A percentile compares a stretch with the other conserved stretches of the same genome.
Evolutionary conservation across 53 echinoderm and acorn worm species (phyloP).

Genomic region (Echinometra lucunter): DNA sequence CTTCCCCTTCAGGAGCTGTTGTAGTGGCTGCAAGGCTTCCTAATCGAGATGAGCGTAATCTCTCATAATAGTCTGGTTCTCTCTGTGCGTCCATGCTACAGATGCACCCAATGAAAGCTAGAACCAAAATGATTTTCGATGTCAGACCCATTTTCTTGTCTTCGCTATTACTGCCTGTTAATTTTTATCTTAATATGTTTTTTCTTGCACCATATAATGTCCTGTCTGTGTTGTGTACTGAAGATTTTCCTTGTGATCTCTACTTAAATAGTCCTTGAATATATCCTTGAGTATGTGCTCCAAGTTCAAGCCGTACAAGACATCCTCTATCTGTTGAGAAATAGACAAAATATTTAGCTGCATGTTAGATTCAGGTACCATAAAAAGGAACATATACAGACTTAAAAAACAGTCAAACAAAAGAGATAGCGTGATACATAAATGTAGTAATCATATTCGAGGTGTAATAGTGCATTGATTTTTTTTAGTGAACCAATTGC

Average conservation of each 20-base stretch:
- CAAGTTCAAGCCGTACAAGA: not conserved
- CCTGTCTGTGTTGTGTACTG: not conserved
- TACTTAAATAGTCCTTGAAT: not conserved
- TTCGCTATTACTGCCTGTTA: not conserved
- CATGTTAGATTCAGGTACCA: not conserved
- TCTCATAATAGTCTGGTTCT: slow-evolving; percentile 31
- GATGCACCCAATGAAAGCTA: slow-evolving; percentile 21
- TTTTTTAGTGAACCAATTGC: too few species aligned
- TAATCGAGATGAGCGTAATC: not conserved
- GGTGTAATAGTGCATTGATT: too few species aligned
- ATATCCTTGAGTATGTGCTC: slow-evolving; percentile 1
- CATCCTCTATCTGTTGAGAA: not conserved
- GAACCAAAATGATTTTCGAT: not conserved
- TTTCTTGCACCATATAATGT: not conserved
- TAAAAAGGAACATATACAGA: not conserved
- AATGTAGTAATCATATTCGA: too few species aligned
- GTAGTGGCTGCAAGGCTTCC: slow-evolving; percentile 12
- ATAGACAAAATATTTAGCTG: not conserved
- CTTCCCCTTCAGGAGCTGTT: not conserved
- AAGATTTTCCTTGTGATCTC: not conserved
- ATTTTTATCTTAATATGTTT: not conserved
- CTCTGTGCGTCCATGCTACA: slow-evolving; percentile 7
- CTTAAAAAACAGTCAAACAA: not conserved
- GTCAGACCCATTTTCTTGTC: slow-evolving; percentile 31
- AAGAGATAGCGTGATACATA: too few species aligned